Evolutionary conservation across 2,113 vertebrate species (phyloP).

Genomic region (Nycticebus coucang): DNA sequence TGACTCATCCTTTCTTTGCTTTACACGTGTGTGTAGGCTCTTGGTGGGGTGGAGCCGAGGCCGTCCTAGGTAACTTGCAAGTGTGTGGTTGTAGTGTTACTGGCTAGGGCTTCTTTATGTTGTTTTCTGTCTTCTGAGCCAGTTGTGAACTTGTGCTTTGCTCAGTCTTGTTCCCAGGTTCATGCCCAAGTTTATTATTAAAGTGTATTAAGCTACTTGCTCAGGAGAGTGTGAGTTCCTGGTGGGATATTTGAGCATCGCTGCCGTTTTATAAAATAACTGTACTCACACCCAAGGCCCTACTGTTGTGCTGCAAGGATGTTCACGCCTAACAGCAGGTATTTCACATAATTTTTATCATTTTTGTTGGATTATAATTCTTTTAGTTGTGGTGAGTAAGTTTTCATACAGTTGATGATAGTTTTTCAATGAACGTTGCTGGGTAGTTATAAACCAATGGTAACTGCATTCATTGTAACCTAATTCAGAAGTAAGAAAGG

Average conservation of each 20-base stretch:
- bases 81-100: neutral
- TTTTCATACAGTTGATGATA: conserved; percentile 16
- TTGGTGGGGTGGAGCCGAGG: neutral
- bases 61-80: too few species aligned
- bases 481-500: conserved; percentile 41
- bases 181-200: conserved; percentile 9
- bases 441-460: neutral
- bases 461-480: conserved; percentile 5
- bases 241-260: neutral
- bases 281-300: neutral
- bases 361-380: conserved; percentile 37
- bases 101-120: neutral
- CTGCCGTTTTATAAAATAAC: neutral
- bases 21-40: neutral
- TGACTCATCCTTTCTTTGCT: neutral
- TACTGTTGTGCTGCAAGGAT: neutral
- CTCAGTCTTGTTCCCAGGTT: neutral
- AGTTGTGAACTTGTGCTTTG: neutral
- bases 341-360: neutral
- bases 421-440: conserved; percentile 6
- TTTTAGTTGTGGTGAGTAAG: neutral
- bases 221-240: neutral
- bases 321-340: neutral
- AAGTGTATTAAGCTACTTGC: neutral
- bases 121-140: conserved; percentile 5